Conservation (phyloP, 1,140 invertebrate genomes). For the Chymomyza costata region DNA sequence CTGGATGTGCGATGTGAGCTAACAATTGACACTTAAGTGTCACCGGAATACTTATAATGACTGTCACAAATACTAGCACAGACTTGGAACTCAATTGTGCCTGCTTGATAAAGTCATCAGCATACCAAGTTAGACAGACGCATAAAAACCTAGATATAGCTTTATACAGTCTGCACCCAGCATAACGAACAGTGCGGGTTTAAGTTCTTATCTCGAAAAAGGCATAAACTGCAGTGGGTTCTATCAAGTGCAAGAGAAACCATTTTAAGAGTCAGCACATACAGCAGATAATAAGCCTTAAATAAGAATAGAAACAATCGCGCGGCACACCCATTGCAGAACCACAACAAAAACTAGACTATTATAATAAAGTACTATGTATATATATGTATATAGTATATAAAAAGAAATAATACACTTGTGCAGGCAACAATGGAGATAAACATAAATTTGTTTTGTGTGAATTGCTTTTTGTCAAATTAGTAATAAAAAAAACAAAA, state of each 20-base stretch:
- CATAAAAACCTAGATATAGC: conserved; percentile 17
- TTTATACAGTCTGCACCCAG: conserved; percentile 15
- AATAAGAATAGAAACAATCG: conserved; percentile 22
- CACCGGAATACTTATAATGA: conserved; percentile 15
- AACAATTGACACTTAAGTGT: conserved; percentile 40
- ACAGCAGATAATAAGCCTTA: conserved; percentile 17
- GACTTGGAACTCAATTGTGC: conserved; percentile 7
- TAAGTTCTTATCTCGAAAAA: too few relatives aligned
- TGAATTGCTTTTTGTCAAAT: too few relatives aligned
- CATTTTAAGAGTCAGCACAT: neutral
- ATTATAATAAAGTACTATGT: too few relatives aligned
- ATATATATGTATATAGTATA: too few relatives aligned
- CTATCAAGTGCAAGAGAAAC: conserved; percentile 1
- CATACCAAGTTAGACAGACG: conserved; percentile 16
- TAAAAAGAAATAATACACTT: too few relatives aligned
- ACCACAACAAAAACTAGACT: neutral
- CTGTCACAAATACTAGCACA: conserved; percentile 5
- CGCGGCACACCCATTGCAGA: neutral
- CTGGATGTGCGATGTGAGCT: conserved; percentile 35
- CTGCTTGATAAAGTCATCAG: conserved; percentile 9
- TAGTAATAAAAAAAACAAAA: conserved; percentile 28
- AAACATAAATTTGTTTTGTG: conserved; percentile 21
- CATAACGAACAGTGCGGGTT: too few relatives aligned
- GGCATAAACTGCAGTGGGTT: neutral
- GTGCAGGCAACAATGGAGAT: conserved; percentile 17